Evolutionary conservation across 2,888 invertebrate species (phyloP), one percentile per base, ranked within the genome.

Genomic region (Bembecia ichneumoniformis): DNA sequence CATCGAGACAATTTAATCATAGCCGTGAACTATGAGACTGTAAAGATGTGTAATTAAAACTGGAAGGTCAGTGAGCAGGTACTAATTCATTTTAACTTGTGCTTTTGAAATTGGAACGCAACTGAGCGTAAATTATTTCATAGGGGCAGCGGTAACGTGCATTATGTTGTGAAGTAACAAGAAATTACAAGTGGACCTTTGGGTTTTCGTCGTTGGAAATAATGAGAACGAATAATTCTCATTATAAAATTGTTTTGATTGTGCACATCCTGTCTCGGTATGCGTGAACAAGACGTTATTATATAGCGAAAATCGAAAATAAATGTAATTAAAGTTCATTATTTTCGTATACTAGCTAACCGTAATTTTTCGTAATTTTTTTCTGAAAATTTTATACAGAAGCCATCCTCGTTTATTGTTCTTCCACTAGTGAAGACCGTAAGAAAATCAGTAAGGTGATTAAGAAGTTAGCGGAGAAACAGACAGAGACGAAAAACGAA

Each of bases 41-140:
- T 66, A 68, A 60, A 65, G 69, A 68, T 64, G 66, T 67, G 68
- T 77, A 81, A 86, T 86, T 86, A 86, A 76, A 80, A 70, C 74
- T 69, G 79, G 80, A 82, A 86, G 86, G 86, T 87, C 86, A 87
- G 77, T 83, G 80, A 78, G 82, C 81, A 83, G 80, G 80, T 82
- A 77, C 77, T 77, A 79, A 77, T 77, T 74, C 81, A 81, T 81
- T 82, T 73, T 74, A 81, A 77, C 73, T 71, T 64, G 71, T 61
- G 71, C 71, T 82, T 82, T 77, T 81, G 80, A 82, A 83, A 84
- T 68, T 63, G 75, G 74, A 75, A 77, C 62, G 59, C 77, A 80
- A 69, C 82, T 76, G 76, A 83, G 71, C 84, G 83, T 84, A 74
- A 79, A 79, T 77, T 73, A 79, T 80, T 81, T 82, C 79, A 78